Base-by-base conservation (phyloP, 2,888 invertebrate genomes). In the Bombylius discolor region DNA sequence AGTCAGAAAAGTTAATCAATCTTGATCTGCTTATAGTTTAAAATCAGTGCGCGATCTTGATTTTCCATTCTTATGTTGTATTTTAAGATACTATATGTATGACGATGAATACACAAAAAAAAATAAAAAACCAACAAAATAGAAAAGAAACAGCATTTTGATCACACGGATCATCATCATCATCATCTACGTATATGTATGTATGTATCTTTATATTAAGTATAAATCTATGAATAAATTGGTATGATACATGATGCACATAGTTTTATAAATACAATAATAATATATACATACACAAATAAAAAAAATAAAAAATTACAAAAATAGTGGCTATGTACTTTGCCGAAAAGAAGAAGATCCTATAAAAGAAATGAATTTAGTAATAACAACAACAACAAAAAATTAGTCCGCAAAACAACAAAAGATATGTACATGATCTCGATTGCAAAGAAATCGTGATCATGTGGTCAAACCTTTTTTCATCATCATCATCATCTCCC, bases 371-470 rank as follows among this genome's bases (percentile, higher is more conserved):
- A 42, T 42, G 9, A 23, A 23, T 23, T 23, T 23, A 36, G 7
- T 8, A 36, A 36, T 8, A 36, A 36, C 36, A 36, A 36, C 6
- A 36, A 36, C 36, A 36, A 36, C 36, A 36, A 36, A 36, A 9
- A 36, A 36, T 8, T 4, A 36, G 9, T 8, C 36, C 6, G 23
- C 23, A 23, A 23, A 8, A 36, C 9, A 36, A 57, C 59, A 59
- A 59, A 57, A 57, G 57, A 52, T 23, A 23, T 59, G 55, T 55
- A 55, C 55, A 51, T 51, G 47, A 42, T 46, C 51, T 48, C 42
- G 57, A 53, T 57, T 57, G 57, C 58, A 58, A 55, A 48, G 52
- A 59, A 57, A 59, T 59, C 59, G 59, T 59, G 59, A 59, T 56
- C 57, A 51, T 59, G 56, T 58, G 59, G 59, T 59, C 59, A 58